Conservation (phyloP, 2,113 vertebrate genomes). For the Eulemur macaco region DNA sequence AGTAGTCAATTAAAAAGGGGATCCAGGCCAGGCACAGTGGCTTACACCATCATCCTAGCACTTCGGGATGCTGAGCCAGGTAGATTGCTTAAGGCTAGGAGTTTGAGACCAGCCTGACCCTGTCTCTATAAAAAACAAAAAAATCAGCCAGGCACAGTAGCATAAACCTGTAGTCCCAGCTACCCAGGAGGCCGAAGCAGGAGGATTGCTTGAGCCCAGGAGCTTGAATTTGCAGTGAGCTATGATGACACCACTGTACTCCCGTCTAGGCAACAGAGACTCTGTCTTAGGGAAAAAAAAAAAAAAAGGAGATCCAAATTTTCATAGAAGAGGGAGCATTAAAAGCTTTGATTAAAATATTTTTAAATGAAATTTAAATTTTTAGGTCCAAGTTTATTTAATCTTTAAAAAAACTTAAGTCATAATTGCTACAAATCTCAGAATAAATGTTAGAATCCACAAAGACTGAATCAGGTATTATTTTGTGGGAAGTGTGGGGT, state of each 20-base stretch:
- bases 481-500: not conserved
- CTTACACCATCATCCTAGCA: too few relatives aligned
- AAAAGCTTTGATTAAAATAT: not conserved
- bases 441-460: not conserved
- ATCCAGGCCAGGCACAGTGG: not conserved
- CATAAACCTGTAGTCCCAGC: too few relatives aligned
- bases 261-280: too few relatives aligned
- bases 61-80: too few relatives aligned
- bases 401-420: slow-evolving; percentile 30
- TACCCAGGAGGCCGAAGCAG: not conserved
- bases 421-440: not conserved
- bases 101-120: too few relatives aligned
- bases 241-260: not conserved
- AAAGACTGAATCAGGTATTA: not conserved
- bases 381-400: not conserved
- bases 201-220: not conserved
- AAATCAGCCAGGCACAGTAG: too few relatives aligned
- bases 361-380: not conserved
- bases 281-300: not conserved
- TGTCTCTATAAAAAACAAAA: too few relatives aligned
- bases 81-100: too few relatives aligned
- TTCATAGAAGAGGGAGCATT: not conserved
- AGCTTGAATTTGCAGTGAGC: not conserved
- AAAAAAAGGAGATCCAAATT: not conserved
- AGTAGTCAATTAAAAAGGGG: not conserved